These are phyloP conservation scores for Bombus difficillimus DNA, from an alignment of 1,140 invertebrate species.

Conservation along the genomic window DNA sequence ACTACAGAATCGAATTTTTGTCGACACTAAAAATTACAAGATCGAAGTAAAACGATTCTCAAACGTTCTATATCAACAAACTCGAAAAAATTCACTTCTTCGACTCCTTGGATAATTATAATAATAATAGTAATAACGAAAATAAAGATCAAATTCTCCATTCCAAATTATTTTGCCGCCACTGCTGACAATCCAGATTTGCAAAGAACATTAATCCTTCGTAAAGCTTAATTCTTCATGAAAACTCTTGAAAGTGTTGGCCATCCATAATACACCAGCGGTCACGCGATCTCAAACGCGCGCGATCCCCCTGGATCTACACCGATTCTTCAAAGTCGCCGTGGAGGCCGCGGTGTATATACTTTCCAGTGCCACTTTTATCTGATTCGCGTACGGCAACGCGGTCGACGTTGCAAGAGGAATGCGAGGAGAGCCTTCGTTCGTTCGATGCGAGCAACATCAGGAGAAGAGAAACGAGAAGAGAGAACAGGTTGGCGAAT, in stretches of 20 bases:
- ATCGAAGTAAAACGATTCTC: neutral
- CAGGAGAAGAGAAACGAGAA: slow-evolving; percentile 1
- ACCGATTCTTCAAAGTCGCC: slow-evolving; percentile 42
- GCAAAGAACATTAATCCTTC: neutral
- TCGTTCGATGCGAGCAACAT: neutral
- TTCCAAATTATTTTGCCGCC: neutral
- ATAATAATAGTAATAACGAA: neutral
- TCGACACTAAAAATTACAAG: neutral
- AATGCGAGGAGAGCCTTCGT: slow-evolving; percentile 44
- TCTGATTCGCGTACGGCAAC: slow-evolving; percentile 44
- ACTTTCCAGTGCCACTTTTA: slow-evolving; percentile 54
- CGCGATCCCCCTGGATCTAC: neutral
- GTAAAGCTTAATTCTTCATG: neutral
- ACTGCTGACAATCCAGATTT: neutral
- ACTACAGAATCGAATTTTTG: no score
- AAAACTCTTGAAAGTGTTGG: slow-evolving; percentile 4
- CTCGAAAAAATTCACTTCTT: no score
- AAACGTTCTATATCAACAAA: no score
- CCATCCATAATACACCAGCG: slow-evolving; percentile 21
- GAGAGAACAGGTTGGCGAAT: slow-evolving; percentile 47
- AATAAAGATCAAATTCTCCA: neutral
- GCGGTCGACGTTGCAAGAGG: slow-evolving; percentile 16
- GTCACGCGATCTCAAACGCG: neutral
- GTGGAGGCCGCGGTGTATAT: slow-evolving; percentile 30
- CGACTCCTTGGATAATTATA: no score